Evolutionary conservation across 1,140 invertebrate genomes (phyloP), one percentile per base, ranked within the genome.

Genomic region (Drosophila mauritiana): DNA sequence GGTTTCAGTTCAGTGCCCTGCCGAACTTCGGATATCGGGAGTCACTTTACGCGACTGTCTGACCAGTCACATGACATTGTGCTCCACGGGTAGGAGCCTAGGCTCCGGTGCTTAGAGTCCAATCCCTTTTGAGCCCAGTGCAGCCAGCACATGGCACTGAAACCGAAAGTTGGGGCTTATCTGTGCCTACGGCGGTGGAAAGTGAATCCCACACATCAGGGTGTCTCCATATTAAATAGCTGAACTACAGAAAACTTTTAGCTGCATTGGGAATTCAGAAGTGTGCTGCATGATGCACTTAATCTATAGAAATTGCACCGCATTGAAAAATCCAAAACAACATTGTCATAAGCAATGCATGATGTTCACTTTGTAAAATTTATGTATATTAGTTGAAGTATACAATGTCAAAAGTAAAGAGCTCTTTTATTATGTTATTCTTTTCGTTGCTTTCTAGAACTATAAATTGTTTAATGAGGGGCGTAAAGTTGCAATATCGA

Each of bases 161-260:
- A 70, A 72, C 17, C 34, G 65, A 72, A 72, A 72, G 68, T 70
- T n/a, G 25, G 20, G 34, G 40, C 53, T 72, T 72, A 72, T 72
- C 64, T 49, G 36, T n/a, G 34, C 31, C 31, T 13, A 4, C 12
- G 34, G 17, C 31, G 17, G 13, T 17, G 31, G 20, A 37, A 20
- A 13, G 31, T 13, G 17, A 39, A 31, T 4, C 15, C 49, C 3
- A 54, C 34, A 36, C 22, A 59, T 2, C 8, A 59, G n/a, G 13
- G 20, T 17, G 11, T 8, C 11, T 13, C 7, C 0, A 10, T 42
- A 3, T 13, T 55, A 6, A 20, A 20, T 10, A 39, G 13, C 2
- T 37, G 10, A 39, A 31, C 31, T 31, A 31, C 3, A 31, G 31
- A 31, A 31, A 8, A 31, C 31, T 31, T 2, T 8, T 31, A 31